phyloP scores from a whole-genome alignment of 2,113 vertebrate genomes.

The Lipophrys pholis region DNA sequence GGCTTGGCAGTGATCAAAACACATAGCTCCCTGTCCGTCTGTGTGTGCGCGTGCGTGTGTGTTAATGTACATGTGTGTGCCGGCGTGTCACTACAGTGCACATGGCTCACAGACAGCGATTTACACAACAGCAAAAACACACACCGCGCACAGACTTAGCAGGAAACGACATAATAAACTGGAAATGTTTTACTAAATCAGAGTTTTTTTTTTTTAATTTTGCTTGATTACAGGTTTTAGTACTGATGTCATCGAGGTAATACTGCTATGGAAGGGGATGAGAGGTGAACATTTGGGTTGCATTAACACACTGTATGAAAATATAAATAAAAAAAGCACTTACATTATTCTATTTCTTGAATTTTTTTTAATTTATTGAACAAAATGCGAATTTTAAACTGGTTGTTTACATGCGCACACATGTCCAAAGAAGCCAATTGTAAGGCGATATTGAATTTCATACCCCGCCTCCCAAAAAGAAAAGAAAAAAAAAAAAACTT shows the following conservation, averaged over 20 bases:
- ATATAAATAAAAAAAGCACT: too few relatives aligned
- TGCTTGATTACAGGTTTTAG: not conserved
- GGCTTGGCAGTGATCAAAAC: conserved; percentile 75
- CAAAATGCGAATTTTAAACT: too few relatives aligned
- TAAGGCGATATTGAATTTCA: too few relatives aligned
- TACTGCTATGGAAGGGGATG: not conserved
- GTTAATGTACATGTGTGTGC: conserved; percentile 10
- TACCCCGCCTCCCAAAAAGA: too few relatives aligned
- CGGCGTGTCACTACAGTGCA: conserved; percentile 35
- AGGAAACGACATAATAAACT: conserved; percentile 9
- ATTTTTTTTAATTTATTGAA: too few relatives aligned
- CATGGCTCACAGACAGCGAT: conserved; percentile 17
- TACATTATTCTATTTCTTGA: too few relatives aligned
- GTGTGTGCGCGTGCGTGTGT: conserved; percentile 46
- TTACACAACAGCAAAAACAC: conserved; percentile 27
- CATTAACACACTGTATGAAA: too few relatives aligned
- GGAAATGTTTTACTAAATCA: not conserved
- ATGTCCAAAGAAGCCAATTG: too few relatives aligned
- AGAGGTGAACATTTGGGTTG: not conserved
- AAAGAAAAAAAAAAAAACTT: too few relatives aligned
- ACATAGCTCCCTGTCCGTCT: conserved; percentile 66
- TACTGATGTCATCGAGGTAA: not conserved
- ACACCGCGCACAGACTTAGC: conserved; percentile 25
- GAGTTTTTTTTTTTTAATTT: not conserved
- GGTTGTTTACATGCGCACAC: too few relatives aligned